Percentiles rank a stretch among this genome's conserved stretches.
phyloP scores from a whole-genome alignment of 2,113 vertebrate genomes.

The Melanerpes formicivorus region DNA sequence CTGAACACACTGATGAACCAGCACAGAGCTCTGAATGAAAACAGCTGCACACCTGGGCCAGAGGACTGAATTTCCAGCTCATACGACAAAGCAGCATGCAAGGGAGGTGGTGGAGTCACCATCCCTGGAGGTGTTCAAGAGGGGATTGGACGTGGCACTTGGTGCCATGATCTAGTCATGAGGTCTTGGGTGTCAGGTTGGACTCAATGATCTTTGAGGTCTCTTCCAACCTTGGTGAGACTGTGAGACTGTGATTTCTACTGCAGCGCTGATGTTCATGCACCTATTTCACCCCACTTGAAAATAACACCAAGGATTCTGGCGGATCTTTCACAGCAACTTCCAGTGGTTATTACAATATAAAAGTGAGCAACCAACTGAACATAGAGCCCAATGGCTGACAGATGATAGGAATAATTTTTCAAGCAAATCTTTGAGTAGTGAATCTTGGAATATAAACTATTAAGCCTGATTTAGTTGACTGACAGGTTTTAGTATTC shows the following conservation, averaged over 20 bases:
- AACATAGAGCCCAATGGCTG: slow-evolving; percentile 45
- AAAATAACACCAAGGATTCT: neutral
- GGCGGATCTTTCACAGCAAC: slow-evolving; percentile 4
- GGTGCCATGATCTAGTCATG: too few species aligned
- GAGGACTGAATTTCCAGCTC: neutral
- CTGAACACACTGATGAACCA: neutral
- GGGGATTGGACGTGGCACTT: too few species aligned
- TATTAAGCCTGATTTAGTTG: slow-evolving; percentile 61
- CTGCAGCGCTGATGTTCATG: neutral
- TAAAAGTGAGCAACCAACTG: slow-evolving; percentile 61
- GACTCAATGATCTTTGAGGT: too few species aligned
- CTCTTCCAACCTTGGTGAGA: too few species aligned
- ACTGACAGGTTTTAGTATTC: slow-evolving; percentile 75
- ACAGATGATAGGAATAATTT: slow-evolving; percentile 64
- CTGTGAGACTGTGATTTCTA: too few species aligned
- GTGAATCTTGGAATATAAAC: slow-evolving; percentile 39
- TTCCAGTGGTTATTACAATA: slow-evolving; percentile 32
- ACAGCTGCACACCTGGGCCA: neutral
- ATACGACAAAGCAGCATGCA: neutral
- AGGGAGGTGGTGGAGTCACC: neutral
- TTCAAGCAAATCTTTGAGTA: slow-evolving; percentile 64
- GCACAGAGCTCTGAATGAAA: neutral
- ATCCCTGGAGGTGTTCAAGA: too few species aligned
- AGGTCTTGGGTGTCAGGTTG: too few species aligned
- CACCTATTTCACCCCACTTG: neutral